Evolutionary conservation across 2,113 vertebrate genomes (phyloP), one percentile per base, ranked within the genome.

Genomic region (Mirounga angustirostris): DNA sequence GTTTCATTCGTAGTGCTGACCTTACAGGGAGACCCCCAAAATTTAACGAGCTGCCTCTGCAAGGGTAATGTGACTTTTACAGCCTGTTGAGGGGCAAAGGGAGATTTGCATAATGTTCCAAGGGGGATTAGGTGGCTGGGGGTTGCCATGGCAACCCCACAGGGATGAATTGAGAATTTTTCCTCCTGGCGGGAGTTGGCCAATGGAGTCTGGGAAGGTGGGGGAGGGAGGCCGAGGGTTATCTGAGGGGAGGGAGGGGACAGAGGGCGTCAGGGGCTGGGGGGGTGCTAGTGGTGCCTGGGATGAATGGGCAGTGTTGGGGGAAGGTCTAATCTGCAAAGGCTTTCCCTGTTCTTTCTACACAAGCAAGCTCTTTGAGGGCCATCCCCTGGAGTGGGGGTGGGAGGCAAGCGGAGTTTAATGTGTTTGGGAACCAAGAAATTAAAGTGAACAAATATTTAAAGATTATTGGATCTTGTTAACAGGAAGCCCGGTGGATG

Each of bases 31-130:
- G 98, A 97, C 98, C 99, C 96, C 98, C 99, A 99, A 99, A 99
- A 99, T 99, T 99, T 99, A 99, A 99, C 99, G 98, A 99, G 98
- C 98, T 98, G 99, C 98, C 98, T 99, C 98, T 97, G 99, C 97
- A 97, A 94, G 95, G 98, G 98, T 99, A 99, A 99, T 99, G 98
- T 98, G 98, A 98, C 87, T 98, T 99, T 99, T 99, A 99, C 98
- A 98, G 99, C 98, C 99, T 98, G 99, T 98, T 98, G 99, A 99
- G 99, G 99, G 98, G 98, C 98, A 97, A 98, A 71, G 76, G 80
- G 94, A 98, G 99, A 99, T 99, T 99, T 99, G 98, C 99, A 99
- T 99, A 99, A 99, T 99, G 99, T 99, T 99, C 98, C 98, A 76
- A 98, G 98, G 98, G 97, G 98, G 99, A 99, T 99, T 99, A 97